Evolutionary conservation across 64 coral and sea anemone genomes (phyloP), one percentile per base, ranked within the genome.

Genomic region (Trachythela sp.): DNA sequence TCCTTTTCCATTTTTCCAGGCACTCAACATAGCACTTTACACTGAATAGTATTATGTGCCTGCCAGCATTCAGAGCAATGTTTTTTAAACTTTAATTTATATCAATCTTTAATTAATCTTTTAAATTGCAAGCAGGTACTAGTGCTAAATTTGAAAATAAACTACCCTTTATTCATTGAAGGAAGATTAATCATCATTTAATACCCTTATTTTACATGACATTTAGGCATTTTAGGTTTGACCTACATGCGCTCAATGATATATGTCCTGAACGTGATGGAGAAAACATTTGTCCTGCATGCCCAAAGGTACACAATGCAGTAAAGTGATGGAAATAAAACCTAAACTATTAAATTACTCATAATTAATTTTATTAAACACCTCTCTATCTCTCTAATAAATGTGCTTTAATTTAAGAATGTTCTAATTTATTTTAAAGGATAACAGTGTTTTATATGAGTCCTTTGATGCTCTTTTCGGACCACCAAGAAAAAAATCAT

Each of bases 201-300:
- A 59, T 59, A 22, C 15, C 2, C 54, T 59, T 59, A n/a, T 59
- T 59, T 6, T 6, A 59, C 15, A 59, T 49, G 18, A 22, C 26
- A 32, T 22, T 38, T 38, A 77, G 31, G 31, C 71, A 77, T 38
- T 77, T 77, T 77, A 27, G 26, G 36, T 77, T 32, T 77, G 3
- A 77, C 71, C 17, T 77, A 22, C 71, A 18, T 35, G 71, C 3
- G 17, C 32, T 77, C 3, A 77, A 38, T 2, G 71, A 77, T 38
- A 77, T 77, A 77, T 77, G 71, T 77, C 30, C 36, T 77, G 71
- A 77, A 77, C 71, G 71, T 36, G 31, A 77, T 77, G 54, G 54
- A 59, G 71, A 35, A 35, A 77, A 77, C 17, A 35, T 32, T 77
- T 68, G 59, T 31, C 59, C 59, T 6, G 59, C 59, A 68, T 68